Conservation (phyloP, 2,797 vertebrate species). For the Monodelphis domestica region DNA sequence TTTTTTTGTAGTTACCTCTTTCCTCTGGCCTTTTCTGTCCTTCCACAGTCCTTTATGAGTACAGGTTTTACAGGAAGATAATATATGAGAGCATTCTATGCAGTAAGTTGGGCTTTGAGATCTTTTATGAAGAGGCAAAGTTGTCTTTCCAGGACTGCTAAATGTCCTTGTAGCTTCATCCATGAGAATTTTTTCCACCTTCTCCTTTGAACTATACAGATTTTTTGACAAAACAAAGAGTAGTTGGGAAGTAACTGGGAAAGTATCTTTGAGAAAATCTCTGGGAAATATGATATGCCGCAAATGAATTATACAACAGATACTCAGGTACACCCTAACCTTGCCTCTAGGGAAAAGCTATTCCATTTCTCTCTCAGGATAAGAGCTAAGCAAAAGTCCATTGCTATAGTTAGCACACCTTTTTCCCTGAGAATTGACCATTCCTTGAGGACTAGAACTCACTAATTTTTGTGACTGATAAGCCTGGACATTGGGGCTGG, state of each 20-base stretch:
- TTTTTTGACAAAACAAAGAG: slow-evolving; percentile 95
- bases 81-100: slow-evolving; percentile 8
- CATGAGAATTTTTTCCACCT: slow-evolving; percentile 32
- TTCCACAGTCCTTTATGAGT: slow-evolving; percentile 31
- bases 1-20: slow-evolving; percentile 19
- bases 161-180: slow-evolving; percentile 25
- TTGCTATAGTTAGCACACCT: slow-evolving; percentile 64
- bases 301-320: slow-evolving; percentile 89
- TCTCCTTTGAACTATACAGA: slow-evolving; percentile 77
- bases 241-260: slow-evolving; percentile 87
- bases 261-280: slow-evolving; percentile 89
- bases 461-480: neutral
- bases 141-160: neutral
- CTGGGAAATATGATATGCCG: slow-evolving; percentile 93
- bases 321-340: slow-evolving; percentile 57
- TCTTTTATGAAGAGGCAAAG: slow-evolving; percentile 1
- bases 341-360: neutral
- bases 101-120: neutral
- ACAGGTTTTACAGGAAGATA: slow-evolving; percentile 15
- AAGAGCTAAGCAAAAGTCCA: neutral
- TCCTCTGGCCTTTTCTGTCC: slow-evolving; percentile 28
- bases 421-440: slow-evolving; percentile 58
- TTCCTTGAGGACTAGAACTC: neutral
- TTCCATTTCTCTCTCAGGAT: neutral
- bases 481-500: neutral